phyloP scores from a whole-genome alignment of 2,113 vertebrate species.

The Pteropus alecto region DNA sequence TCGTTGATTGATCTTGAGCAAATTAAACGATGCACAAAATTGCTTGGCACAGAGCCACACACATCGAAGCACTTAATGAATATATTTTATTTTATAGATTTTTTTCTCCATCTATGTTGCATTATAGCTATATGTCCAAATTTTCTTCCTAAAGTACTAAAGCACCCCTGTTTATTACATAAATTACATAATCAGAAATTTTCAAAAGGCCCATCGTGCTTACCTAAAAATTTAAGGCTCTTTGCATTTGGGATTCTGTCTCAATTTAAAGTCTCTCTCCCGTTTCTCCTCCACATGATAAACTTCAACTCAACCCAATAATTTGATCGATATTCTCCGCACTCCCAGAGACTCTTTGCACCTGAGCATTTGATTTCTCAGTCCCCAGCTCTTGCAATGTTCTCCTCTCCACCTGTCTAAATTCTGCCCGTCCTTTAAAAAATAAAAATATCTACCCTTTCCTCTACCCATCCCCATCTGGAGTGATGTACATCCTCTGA shows the following conservation, averaged over 20 bases:
- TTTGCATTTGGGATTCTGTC: background rate
- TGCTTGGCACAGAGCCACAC: background rate
- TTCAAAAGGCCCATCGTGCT: background rate
- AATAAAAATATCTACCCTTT: background rate
- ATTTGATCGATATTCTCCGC: background rate
- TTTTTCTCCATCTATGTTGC: background rate
- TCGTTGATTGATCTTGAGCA: background rate
- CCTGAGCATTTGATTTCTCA: background rate
- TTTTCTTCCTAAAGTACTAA: background rate
- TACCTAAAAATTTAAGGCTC: background rate
- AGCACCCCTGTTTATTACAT: background rate
- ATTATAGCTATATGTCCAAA: background rate
- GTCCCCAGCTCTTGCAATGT: background rate
- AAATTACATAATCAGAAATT: background rate
- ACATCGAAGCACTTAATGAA: background rate
- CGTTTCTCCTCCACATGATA: background rate
- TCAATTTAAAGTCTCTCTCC: background rate
- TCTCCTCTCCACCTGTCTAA: background rate
- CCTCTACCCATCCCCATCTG: background rate
- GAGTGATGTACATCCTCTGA: background rate
- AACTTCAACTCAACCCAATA: background rate
- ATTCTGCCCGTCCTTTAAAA: background rate
- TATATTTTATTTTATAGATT: background rate
- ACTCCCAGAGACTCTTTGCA: background rate
- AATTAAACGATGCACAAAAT: background rate